phyloP scores from a whole-genome alignment of 2,888 invertebrate genomes.

The Gortyna flavago region DNA sequence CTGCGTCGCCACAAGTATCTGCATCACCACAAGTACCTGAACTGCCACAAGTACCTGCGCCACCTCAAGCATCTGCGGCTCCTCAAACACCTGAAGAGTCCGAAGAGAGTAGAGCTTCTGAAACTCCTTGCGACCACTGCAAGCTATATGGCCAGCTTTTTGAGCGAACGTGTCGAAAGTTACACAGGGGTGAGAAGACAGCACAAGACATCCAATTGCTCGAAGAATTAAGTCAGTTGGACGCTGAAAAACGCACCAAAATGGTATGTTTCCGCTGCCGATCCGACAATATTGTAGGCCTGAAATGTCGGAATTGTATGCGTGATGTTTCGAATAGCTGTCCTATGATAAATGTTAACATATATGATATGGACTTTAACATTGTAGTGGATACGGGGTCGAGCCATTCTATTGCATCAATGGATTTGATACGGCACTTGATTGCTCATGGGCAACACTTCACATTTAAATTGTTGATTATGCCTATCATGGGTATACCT shows the following conservation, averaged over 20 bases:
- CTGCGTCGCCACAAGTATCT: neutral
- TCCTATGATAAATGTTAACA: conserved; percentile 18
- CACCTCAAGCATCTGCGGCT: neutral
- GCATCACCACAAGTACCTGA: neutral
- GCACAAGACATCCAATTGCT: neutral
- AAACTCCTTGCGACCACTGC: conserved; percentile 19
- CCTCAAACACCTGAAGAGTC: neutral
- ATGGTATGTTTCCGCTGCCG: conserved; percentile 27
- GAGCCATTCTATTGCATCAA: conserved; percentile 14
- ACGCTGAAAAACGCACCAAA: conserved; percentile 1
- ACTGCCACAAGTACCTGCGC: neutral
- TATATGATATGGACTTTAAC: conserved; percentile 20
- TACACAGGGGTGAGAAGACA: conserved; percentile 11
- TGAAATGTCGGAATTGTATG: conserved; percentile 19
- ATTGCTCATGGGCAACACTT: conserved; percentile 8
- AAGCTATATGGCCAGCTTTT: conserved; percentile 21
- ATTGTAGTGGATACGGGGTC: conserved; percentile 34
- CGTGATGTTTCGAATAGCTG: neutral
- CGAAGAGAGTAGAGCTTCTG: neutral
- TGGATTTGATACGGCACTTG: conserved; percentile 8
- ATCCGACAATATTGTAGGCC: conserved; percentile 4
- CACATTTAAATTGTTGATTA: neutral
- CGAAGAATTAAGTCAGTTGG: neutral
- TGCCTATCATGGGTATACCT: neutral
- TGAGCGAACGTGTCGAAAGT: conserved; percentile 25